phyloP scores from a whole-genome alignment of 2,797 vertebrate genomes.

The Heliangelus exortis region DNA sequence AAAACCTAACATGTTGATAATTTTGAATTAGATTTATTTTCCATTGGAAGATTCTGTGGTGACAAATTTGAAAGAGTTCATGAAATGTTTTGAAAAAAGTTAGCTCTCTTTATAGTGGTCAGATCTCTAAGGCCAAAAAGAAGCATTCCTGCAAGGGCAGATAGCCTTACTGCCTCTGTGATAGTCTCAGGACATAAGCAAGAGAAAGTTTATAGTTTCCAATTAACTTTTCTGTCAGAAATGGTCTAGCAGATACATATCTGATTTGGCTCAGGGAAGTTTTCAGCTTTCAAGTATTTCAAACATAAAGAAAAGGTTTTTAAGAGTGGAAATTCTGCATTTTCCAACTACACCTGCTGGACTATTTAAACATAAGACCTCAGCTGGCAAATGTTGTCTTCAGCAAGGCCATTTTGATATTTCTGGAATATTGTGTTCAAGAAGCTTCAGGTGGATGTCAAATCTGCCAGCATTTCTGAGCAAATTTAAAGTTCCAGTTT shows the following conservation, averaged over 20 bases:
- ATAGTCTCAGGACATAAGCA: neutral
- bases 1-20: fast-evolving
- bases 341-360: neutral
- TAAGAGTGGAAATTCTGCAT: neutral
- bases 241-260: neutral
- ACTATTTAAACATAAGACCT: neutral
- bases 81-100: neutral
- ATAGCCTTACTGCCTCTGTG: neutral
- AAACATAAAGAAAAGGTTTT: neutral
- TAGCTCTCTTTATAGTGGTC: neutral
- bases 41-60: neutral
- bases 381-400: neutral
- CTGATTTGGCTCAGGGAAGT: slow-evolving; percentile 1
- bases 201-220: neutral
- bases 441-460: neutral
- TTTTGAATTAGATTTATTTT: neutral
- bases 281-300: slow-evolving; percentile 30
- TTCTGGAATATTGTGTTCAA: neutral
- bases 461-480: neutral
- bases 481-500: neutral
- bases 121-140: neutral
- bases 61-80: neutral
- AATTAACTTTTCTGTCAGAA: slow-evolving; percentile 19
- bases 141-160: neutral
- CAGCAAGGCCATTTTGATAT: neutral